Evolutionary conservation across 2,888 invertebrate genomes (phyloP), one percentile per base, ranked within the genome.

Genomic region (Pandemis cinnamomeana): DNA sequence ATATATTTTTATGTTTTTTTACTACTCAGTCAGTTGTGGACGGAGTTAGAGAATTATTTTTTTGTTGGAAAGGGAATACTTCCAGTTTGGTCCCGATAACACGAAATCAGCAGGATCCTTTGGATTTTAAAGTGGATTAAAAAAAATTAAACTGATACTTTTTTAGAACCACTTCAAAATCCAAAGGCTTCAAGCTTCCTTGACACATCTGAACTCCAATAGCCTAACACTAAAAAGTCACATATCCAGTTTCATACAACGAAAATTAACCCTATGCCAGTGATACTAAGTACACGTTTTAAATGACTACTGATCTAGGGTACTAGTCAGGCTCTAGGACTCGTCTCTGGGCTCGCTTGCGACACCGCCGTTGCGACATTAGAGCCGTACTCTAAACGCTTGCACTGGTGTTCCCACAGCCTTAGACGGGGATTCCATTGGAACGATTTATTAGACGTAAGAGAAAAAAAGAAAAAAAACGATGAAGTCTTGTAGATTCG

Each of bases 371-470:
- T 73, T 73, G 69, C 73, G 62, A 69, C 73, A 73, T 63, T 10
- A 48, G 73, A 72, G 67, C 72, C 58, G 73, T 67, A 73, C 73
- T 73, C 73, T 73, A 73, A 73, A 73, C 69, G 73, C 73, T 73
- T 73, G 69, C 69, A 66, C 73, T 55, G 61, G 60, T 71, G 64
- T 73, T 73, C 73, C 73, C 73, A 73, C 73, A 69, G 73, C 73
- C 73, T 73, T 73, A 73, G 73, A 63, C 69, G 66, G 58, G 58
- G 69, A 64, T 73, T 69, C 60, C 69, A 7, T 27, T 73, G 11
- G 15, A n/a, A 44, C 48, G 64, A 73, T 66, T 73, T 69, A 66
- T 70, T 73, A 73, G 64, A 69, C 64, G 73, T 64, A 15, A n/a
- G n/a, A 11, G n/a, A n/a, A 51, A 51, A 48, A 51, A 46, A 10